Evolutionary conservation across 92 coral and sea anemone species (phyloP), one percentile per base, ranked within the genome.

Genomic region (Porites evermanni): DNA sequence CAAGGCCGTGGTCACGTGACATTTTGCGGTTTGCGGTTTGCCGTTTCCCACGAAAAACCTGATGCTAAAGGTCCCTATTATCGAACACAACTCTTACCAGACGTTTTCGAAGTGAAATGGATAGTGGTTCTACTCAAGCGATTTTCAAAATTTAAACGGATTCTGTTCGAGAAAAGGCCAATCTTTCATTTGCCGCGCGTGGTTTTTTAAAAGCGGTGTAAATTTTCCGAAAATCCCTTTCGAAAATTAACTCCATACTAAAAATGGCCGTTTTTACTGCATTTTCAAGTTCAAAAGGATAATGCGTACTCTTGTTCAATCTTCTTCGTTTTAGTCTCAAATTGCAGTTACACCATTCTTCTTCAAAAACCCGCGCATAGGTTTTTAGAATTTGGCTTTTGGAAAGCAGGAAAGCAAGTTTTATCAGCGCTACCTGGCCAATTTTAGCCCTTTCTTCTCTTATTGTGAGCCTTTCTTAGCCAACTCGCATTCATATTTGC

Each of bases 201-300:
- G 38, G 78, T 74, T 74, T 51, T 4, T 63, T 74, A 5, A 29
- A 51, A 74, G 19, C 63, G 53, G 29, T 51, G 24, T 74, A 74
- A 74, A 74, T 74, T 5, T 74, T 53, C 78, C 53, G 17, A 16
- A 74, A 72, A 72, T 72, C 77, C 14, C 77, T 72, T 72, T 10
- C 12, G 60, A 54, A 54, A 54, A 54, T 13, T 51, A 44, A 7
- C 73, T 68, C 73, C 73, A 68, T 68, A 68, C 73, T 68, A 68
- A 68, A 68, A 68, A n/a, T n/a, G 26, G 26, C 70, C 21, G 70
- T 66, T 66, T 66, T 19, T 66, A 29, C 70, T 66, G 70, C 21
- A 66, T 66, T 66, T 66, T 19, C 13, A 66, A 66, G 70, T 29
- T 29, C 32, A 29, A 29, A 29, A 29, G 32, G 32, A 29, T 29